Conservation (phyloP, 2,113 vertebrate species). For the Bothrops jararaca region DNA sequence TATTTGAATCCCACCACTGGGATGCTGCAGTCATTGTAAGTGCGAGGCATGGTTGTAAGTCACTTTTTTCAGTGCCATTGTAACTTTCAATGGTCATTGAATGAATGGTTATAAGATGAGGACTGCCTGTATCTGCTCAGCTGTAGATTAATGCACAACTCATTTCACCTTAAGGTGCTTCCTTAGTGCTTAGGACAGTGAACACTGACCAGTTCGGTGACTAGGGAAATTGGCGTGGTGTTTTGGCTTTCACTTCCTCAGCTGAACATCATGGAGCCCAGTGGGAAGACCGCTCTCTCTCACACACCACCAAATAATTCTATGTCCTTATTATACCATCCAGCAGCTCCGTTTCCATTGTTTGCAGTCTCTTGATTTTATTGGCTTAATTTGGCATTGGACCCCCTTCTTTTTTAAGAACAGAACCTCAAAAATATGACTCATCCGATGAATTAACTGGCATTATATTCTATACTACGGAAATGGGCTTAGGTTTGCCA, state of each 20-base stretch:
- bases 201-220: neutral
- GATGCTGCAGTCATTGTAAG: neutral
- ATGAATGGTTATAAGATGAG: neutral
- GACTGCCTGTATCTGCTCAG: neutral
- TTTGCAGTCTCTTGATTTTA: neutral
- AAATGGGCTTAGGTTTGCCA: neutral
- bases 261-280: neutral
- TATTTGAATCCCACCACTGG: no score
- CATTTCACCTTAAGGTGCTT: neutral
- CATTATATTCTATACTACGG: neutral
- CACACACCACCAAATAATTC: rapidly evolving
- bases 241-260: neutral
- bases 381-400: neutral
- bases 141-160: neutral
- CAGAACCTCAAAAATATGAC: neutral
- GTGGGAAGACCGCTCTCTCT: neutral
- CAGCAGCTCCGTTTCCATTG: neutral
- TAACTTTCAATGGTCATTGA: no score
- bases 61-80: neutral
- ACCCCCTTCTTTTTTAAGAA: neutral
- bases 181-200: neutral
- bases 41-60: neutral
- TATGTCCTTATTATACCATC: rapidly evolving
- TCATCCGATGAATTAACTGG: neutral
- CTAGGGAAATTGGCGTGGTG: neutral